Evolutionary conservation across 2,113 vertebrate genomes (phyloP), one percentile per base, ranked within the genome.

Genomic region (Misgurnus anguillicaudatus): DNA sequence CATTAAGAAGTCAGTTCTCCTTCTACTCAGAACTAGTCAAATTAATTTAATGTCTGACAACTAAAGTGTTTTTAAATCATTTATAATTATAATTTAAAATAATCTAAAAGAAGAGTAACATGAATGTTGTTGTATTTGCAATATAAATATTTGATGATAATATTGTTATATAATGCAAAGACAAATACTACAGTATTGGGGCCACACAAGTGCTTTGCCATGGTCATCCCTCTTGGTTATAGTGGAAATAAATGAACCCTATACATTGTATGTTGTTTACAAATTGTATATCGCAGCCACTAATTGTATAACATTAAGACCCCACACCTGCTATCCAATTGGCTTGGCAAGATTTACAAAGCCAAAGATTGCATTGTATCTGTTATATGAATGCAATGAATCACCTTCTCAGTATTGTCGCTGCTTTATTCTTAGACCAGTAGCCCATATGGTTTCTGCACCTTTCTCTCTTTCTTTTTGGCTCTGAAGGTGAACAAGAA

Each of bases 401-500:
- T 64, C 67, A 71, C 60, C 11, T 36, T 69, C 70, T 53, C 19
- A n/a, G 13, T 36, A n/a, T 48, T 51, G 73, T 64, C 61, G 14
- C 36, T 5, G 41, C 47, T 81, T 61, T 38, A 61, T 69, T 53
- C 42, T 51, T 75, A 68, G 51, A 31, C 51, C 65, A 39, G 36
- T 9, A 38, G 58, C 10, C 75, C 42, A 81, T 55, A 70, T 63
- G 73, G 60, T 70, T 17, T 31, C 45, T 55, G 51, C 47, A 81
- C 66, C 45, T 51, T 62, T 71, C 65, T 63, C 53, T 70, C 68
- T 31, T 31, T 64, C 9, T 51, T 62, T 57, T 81, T 71, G 58
- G 58, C 74, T 64, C 39, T 70, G 57, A 81, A 81, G 73, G 80
- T 81, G 73, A 81, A 81, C 16, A 16, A 61, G 75, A 81, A 81